Percentiles rank a stretch among this genome's conserved stretches.
Evolutionary conservation across 1,140 invertebrate species (phyloP).

Genomic region (Heliconius eleuchia): DNA sequence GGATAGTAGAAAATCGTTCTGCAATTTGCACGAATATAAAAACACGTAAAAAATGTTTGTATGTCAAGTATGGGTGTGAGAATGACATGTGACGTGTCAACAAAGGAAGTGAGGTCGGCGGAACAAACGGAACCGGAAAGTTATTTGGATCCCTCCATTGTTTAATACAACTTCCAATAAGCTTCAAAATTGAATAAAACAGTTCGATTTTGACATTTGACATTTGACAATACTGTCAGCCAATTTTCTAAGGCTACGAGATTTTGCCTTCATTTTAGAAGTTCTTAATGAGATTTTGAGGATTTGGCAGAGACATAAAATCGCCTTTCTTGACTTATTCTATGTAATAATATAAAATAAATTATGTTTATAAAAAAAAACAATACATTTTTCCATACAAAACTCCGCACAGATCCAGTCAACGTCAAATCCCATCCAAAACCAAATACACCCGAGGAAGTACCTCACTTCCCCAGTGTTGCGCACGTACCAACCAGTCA

Average conservation of each 20-base stretch:
- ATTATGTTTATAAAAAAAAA: too few relatives aligned
- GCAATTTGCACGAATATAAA: too few relatives aligned
- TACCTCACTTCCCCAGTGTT: conserved; percentile 28
- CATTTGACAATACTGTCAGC: neutral
- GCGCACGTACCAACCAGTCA: neutral
- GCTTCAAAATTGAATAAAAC: neutral
- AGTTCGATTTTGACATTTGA: neutral
- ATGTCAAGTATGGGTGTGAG: neutral
- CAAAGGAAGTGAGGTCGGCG: neutral
- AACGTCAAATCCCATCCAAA: neutral
- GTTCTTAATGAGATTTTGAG: neutral
- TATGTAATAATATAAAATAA: neutral
- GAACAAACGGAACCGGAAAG: neutral
- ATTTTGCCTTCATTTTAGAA: neutral
- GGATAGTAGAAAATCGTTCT: too few relatives aligned
- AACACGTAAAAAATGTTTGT: neutral
- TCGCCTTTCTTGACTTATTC: too few relatives aligned
- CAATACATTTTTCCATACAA: neutral
- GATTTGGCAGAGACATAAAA: neutral
- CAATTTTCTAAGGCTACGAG: neutral
- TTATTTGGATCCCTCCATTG: neutral
- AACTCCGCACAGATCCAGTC: neutral
- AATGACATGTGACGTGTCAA: neutral
- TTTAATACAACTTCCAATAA: neutral
- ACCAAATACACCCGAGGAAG: conserved; percentile 17